These are phyloP conservation scores for Chaetodon trifasciatus DNA, from an alignment of 2,797 vertebrate species.

Conservation along the genomic window DNA sequence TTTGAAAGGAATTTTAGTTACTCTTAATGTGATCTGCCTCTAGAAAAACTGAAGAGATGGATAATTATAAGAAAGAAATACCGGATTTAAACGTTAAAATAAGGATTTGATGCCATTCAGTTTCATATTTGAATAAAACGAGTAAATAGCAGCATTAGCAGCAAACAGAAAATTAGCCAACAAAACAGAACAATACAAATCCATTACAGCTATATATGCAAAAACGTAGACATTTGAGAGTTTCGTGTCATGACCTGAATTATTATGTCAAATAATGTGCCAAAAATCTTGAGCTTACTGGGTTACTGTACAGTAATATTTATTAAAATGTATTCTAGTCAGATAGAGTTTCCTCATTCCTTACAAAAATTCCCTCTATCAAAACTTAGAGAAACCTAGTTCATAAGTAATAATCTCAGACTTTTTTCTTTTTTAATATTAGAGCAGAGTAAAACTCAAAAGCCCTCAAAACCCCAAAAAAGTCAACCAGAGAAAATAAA, in stretches of 20 bases:
- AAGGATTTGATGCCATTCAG: not conserved
- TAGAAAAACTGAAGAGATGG: not conserved
- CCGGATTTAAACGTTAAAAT: not conserved
- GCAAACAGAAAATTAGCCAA: not conserved
- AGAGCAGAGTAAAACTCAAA: not conserved
- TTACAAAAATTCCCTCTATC: no score
- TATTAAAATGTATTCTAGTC: no score
- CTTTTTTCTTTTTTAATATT: not conserved
- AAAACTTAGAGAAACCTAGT: no score
- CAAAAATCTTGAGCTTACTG: no score
- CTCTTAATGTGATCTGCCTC: not conserved
- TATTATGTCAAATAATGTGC: no score
- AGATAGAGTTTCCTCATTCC: no score
- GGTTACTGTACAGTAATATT: no score
- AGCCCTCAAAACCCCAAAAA: not conserved
- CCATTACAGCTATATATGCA: not conserved
- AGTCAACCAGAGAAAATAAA: not conserved
- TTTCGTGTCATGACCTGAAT: not conserved
- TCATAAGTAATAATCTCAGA: not conserved
- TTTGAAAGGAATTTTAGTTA: constrained; percentile 27
- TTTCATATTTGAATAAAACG: not conserved
- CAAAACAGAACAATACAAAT: not conserved
- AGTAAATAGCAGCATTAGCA: not conserved
- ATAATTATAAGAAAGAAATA: not conserved
- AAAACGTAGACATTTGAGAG: not conserved